Evolutionary conservation across 1,140 invertebrate genomes (phyloP).

Genomic region (Philopotamus ludificatus): DNA sequence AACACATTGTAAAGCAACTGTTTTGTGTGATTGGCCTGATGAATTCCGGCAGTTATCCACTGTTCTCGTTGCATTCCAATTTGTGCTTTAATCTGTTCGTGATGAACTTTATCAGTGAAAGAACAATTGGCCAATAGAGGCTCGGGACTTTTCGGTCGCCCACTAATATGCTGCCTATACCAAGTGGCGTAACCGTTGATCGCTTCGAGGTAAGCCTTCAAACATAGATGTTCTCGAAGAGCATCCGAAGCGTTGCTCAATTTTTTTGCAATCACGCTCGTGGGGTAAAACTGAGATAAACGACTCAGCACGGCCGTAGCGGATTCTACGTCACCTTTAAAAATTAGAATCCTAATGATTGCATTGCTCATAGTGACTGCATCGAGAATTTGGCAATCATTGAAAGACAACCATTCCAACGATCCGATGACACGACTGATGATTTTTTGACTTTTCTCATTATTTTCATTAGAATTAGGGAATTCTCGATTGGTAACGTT

Average conservation of each 20-base stretch:
- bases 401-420: conserved; percentile 85
- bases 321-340: conserved; percentile 53
- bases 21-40: conserved; percentile 60
- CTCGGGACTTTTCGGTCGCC: conserved; percentile 68
- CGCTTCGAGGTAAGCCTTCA: conserved; percentile 78
- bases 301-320: conserved; percentile 58
- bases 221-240: conserved; percentile 73
- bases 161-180: conserved; percentile 81
- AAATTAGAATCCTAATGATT: conserved; percentile 77
- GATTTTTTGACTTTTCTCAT: conserved; percentile 41
- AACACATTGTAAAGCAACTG: conserved; percentile 85
- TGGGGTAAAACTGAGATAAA: conserved; percentile 51
- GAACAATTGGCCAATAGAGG: conserved; percentile 60
- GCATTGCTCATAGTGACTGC: conserved; percentile 84
- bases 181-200: conserved; percentile 86
- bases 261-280: conserved; percentile 45
- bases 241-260: conserved; percentile 55
- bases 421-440: conserved; percentile 57
- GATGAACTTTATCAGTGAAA: conserved; percentile 85
- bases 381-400: conserved; percentile 75
- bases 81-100: conserved; percentile 78
- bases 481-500: conserved; percentile 10
- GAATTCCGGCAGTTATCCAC: conserved; percentile 64
- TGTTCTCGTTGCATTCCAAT: conserved; percentile 73
- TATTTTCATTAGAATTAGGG: conserved; percentile 42